Percentiles rank a stretch among this genome's conserved stretches.
These are phyloP conservation scores for Mastomys natalensis DNA, from an alignment of 2,113 vertebrate genomes.

Conservation along the genomic window DNA sequence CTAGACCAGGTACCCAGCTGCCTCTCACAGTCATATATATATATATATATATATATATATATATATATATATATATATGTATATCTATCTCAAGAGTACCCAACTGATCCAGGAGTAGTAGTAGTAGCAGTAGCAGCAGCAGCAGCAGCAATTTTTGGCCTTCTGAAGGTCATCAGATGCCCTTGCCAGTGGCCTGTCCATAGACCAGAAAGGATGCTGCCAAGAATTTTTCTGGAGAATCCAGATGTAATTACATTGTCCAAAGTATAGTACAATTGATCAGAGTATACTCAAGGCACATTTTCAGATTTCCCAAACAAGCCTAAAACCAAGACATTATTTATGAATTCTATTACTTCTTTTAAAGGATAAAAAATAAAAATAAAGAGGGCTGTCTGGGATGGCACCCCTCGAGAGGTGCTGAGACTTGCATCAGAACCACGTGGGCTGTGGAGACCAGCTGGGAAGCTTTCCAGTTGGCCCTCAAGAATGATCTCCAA, in stretches of 20 bases:
- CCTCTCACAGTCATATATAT: background rate
- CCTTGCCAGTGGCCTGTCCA: background rate
- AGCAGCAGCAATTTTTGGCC: background rate
- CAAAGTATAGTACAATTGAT: conserved; percentile 66
- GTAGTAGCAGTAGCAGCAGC: background rate
- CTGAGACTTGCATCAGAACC: accelerated
- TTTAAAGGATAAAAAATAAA: conserved; percentile 66
- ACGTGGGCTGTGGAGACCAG: background rate
- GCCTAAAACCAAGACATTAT: conserved; percentile 68
- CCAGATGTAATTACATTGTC: conserved; percentile 60
- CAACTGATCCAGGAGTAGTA: background rate
- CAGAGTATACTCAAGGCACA: background rate
- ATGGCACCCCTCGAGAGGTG: background rate
- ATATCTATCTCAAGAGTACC: background rate
- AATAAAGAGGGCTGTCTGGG: conserved; percentile 70
- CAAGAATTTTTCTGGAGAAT: background rate
- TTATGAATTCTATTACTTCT: conserved; percentile 74
- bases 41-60: background rate
- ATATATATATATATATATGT: accelerated
- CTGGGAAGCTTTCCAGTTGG: background rate
- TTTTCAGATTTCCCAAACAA: conserved; percentile 76
- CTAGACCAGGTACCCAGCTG: no score
- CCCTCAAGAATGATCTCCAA: background rate
- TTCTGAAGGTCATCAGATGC: background rate
- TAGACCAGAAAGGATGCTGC: background rate